Conservation (phyloP, 1,140 invertebrate genomes). For the Cotesia typhae region DNA sequence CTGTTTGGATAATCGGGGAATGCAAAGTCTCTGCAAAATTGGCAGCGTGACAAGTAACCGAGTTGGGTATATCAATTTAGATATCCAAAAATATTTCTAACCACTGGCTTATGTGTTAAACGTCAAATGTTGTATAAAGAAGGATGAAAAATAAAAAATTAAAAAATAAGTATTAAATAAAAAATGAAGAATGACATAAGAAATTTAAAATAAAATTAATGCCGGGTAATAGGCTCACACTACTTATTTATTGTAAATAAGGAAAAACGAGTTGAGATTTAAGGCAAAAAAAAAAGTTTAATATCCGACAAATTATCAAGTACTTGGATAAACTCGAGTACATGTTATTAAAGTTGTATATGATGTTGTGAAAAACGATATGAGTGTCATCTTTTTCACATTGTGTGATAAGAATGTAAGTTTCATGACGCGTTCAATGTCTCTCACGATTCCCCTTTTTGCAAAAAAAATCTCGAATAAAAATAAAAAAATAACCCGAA, state of each 20-base stretch:
- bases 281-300: not conserved
- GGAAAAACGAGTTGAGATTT: not conserved
- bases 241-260: not conserved
- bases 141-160: constrained; percentile 17
- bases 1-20: constrained; percentile 31
- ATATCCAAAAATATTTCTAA: constrained; percentile 39
- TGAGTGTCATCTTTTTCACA: constrained; percentile 2
- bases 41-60: constrained; percentile 38
- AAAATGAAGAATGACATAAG: not conserved
- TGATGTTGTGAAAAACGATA: not conserved
- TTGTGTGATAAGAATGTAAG: constrained; percentile 8
- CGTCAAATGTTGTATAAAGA: constrained; percentile 20
- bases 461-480: constrained; percentile 32
- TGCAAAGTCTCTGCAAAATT: constrained; percentile 33
- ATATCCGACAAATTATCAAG: constrained; percentile 1
- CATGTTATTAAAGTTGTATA: too few relatives aligned
- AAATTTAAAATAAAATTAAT: not conserved
- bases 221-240: not conserved
- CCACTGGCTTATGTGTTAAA: constrained; percentile 36
- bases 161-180: not conserved
- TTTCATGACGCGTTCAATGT: constrained; percentile 35
- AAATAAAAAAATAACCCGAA: constrained; percentile 14
- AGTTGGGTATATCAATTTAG: constrained; percentile 40
- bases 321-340: too few relatives aligned
- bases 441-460: constrained; percentile 35